Conservation (phyloP, 2,888 invertebrate species). For the Drymonia ruficornis region DNA sequence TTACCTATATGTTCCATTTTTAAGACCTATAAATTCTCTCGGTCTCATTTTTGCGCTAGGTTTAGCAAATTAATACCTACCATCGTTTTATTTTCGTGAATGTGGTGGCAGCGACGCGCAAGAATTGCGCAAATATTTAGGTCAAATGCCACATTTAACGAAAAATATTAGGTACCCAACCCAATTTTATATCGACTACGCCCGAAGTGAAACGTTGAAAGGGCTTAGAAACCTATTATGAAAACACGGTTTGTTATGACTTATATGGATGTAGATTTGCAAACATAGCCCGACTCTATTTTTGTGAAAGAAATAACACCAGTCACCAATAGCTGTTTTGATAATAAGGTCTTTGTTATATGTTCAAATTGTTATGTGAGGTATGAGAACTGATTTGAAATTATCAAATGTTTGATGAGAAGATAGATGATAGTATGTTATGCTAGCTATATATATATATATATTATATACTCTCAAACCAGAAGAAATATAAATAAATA, state of each 20-base stretch:
- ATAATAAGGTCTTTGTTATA: constrained; percentile 1
- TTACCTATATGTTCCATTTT: too few species aligned
- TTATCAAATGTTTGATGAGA: too few species aligned
- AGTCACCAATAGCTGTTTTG: background rate
- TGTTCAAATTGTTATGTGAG: background rate
- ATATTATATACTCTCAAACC: too few species aligned
- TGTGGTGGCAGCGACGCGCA: background rate
- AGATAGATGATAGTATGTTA: too few species aligned
- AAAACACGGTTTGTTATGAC: background rate
- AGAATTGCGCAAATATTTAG: background rate
- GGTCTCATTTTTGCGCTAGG: background rate
- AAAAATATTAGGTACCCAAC: background rate
- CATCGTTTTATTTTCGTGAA: background rate
- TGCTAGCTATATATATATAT: too few species aligned
- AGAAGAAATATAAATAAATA: too few species aligned
- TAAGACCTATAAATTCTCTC: too few species aligned
- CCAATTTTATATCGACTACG: background rate
- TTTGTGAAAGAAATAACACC: background rate
- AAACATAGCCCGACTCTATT: background rate
- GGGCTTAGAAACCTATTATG: background rate
- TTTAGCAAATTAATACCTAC: background rate
- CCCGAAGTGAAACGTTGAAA: background rate
- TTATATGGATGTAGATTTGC: background rate
- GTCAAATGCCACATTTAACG: background rate
- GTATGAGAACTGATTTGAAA: background rate